Evolutionary conservation across 1,140 invertebrate genomes (phyloP).

Genomic region (Neodiprion virginianus): DNA sequence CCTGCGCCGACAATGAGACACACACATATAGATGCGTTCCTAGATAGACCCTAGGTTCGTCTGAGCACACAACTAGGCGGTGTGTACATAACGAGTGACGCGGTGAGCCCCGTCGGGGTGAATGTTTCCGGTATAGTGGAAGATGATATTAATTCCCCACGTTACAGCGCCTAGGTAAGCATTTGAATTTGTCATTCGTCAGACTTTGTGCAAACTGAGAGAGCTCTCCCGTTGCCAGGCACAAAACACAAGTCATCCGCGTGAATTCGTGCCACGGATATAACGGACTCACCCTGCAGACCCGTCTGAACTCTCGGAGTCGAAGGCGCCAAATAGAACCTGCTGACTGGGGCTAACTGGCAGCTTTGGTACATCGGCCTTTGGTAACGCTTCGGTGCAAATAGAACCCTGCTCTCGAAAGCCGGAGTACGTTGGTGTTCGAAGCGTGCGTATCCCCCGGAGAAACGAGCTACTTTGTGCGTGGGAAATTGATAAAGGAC

Average conservation of each 20-base stretch:
- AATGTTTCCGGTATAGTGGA: too few species aligned
- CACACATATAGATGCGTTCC: too few species aligned
- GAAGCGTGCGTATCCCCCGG: too few species aligned
- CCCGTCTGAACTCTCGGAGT: not conserved
- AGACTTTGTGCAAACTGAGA: slow-evolving; percentile 3
- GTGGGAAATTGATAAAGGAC: too few species aligned
- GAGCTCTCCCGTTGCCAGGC: not conserved
- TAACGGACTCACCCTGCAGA: not conserved
- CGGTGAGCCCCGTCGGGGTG: too few species aligned
- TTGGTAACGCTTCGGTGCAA: not conserved
- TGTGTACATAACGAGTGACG: too few species aligned
- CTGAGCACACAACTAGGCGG: too few species aligned
- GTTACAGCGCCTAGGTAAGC: slow-evolving; percentile 1
- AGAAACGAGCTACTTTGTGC: too few species aligned
- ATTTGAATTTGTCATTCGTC: slow-evolving; percentile 6
- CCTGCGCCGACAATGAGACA: too few species aligned
- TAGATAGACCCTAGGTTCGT: too few species aligned
- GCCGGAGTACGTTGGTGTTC: not conserved
- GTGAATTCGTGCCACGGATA: not conserved
- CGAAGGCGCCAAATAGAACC: not conserved
- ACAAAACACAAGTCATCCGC: not conserved
- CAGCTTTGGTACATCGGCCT: not conserved
- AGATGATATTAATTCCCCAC: not conserved
- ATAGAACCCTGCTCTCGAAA: not conserved
- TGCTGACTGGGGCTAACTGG: not conserved